These are phyloP conservation scores for Piprites chloris DNA, from an alignment of 2,113 vertebrate species.

Conservation along the genomic window DNA sequence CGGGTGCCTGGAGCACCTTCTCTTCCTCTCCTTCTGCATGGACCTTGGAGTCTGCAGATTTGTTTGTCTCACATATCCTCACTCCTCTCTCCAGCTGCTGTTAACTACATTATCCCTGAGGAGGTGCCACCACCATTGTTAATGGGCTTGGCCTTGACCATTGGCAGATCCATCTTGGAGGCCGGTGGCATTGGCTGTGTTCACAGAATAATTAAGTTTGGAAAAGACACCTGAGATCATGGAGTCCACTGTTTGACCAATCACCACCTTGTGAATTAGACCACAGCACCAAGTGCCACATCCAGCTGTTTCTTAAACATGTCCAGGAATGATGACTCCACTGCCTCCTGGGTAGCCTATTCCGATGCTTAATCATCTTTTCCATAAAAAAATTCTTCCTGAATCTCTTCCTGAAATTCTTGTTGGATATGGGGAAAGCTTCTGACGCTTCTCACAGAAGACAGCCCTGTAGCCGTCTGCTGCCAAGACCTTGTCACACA, in stretches of 20 bases:
- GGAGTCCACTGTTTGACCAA: background rate
- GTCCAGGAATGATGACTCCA: background rate
- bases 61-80: background rate
- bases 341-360: background rate
- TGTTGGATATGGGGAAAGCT: background rate
- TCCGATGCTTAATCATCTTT: background rate
- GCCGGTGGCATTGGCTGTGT: background rate
- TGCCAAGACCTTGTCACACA: background rate
- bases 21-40: background rate
- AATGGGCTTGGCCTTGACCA: background rate
- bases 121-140: rapidly evolving
- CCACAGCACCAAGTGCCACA: background rate
- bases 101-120: background rate
- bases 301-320: background rate
- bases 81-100: background rate
- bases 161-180: background rate
- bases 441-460: background rate
- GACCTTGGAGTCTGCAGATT: background rate
- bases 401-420: background rate
- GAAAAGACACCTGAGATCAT: background rate
- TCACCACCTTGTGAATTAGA: background rate
- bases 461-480: background rate
- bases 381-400: background rate
- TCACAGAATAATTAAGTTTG: background rate
- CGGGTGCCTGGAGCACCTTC: background rate